Conservation (phyloP, 2,113 vertebrate genomes). For the Heliornis fulica region DNA sequence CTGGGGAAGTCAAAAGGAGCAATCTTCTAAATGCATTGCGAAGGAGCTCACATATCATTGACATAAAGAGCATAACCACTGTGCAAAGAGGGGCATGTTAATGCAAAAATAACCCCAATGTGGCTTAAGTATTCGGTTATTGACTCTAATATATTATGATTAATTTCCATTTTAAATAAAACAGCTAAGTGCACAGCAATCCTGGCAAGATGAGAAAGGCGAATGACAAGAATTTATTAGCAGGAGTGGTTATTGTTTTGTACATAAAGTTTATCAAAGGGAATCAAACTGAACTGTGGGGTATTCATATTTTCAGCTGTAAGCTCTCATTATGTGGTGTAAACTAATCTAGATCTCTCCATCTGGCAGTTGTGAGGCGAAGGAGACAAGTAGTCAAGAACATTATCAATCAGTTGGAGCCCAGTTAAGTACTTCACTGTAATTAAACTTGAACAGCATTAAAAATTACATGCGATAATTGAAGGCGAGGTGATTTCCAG, state of each 20-base stretch:
- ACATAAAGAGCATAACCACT: neutral
- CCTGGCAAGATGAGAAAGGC: neutral
- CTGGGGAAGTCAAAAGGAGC: neutral
- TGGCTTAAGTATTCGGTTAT: neutral
- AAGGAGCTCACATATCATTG: neutral
- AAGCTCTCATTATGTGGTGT: neutral
- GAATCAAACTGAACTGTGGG: neutral
- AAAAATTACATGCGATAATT: neutral
- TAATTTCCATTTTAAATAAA: conserved; percentile 13
- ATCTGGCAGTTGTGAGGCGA: neutral
- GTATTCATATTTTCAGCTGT: neutral
- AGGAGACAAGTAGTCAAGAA: conserved; percentile 16
- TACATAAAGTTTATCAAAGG: neutral
- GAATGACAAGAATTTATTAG: neutral
- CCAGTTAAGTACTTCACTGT: conserved; percentile 3
- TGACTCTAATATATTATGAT: neutral
- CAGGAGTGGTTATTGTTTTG: neutral
- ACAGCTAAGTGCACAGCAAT: neutral
- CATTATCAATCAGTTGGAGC: neutral
- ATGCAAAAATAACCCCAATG: neutral
- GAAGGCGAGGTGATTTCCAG: neutral
- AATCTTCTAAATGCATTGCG: neutral
- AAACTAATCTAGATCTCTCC: conserved; percentile 20
- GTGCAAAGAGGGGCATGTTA: neutral
- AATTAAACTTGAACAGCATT: conserved; percentile 49